Conservation (phyloP, 2,797 vertebrate species). For the Enteromius treurensis region DNA sequence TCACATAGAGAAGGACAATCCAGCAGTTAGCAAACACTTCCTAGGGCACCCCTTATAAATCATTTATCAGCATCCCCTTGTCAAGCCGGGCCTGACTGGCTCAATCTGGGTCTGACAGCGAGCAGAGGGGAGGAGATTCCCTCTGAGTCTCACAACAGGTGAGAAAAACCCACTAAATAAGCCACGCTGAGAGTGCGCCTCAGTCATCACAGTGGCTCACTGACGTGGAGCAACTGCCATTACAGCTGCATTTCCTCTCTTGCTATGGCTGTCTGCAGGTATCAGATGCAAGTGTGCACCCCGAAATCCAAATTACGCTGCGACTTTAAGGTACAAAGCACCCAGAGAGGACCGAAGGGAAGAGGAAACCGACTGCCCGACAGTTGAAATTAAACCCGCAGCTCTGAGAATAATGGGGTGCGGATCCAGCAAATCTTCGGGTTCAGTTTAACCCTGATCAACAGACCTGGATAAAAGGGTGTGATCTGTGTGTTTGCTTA, state of each 20-base stretch:
- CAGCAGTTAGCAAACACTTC: conserved; percentile 73
- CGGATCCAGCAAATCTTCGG: conserved; percentile 75
- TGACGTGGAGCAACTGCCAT: conserved; percentile 36
- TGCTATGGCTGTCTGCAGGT: conserved; percentile 45
- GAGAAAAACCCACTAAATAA: conserved; percentile 50
- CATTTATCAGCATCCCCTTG: conserved; percentile 57
- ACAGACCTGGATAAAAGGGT: conserved; percentile 57
- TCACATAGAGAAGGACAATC: conserved; percentile 62
- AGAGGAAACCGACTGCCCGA: conserved; percentile 51
- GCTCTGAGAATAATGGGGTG: conserved; percentile 76
- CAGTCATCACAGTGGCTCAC: conserved; percentile 34
- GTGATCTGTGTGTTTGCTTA: conserved; percentile 78
- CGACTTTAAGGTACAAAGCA: conserved; percentile 58
- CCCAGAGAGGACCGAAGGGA: not conserved
- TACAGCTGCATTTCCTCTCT: conserved; percentile 38
- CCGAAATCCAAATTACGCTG: conserved; percentile 70
- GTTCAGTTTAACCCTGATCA: conserved; percentile 69
- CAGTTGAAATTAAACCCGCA: conserved; percentile 73
- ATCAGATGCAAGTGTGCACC: conserved; percentile 53
- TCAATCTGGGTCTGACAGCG: conserved; percentile 41
- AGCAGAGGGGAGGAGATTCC: conserved; percentile 6
- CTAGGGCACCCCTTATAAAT: conserved; percentile 64
- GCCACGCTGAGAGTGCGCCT: not conserved
- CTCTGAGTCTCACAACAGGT: conserved; percentile 47
- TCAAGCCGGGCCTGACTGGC: conserved; percentile 44